Evolutionary conservation across 1,140 invertebrate genomes (phyloP).

Genomic region (Brachionus rotundiformis): DNA sequence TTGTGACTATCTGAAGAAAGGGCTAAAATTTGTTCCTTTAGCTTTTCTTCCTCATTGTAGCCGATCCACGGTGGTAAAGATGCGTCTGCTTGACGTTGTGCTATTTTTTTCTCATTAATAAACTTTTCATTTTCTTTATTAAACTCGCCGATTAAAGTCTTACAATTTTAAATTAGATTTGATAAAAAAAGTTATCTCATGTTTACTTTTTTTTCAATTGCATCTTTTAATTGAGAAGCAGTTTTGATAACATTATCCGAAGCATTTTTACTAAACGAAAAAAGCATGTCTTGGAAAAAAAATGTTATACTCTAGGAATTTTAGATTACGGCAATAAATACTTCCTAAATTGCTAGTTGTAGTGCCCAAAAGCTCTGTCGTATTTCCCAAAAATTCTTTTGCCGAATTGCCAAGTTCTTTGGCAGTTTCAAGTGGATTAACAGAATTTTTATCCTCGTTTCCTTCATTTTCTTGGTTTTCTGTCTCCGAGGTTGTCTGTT

Average conservation of each 20-base stretch:
- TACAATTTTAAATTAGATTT: constrained; percentile 58
- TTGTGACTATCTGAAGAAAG: constrained; percentile 90
- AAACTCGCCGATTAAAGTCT: constrained; percentile 91
- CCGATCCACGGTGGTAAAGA: constrained; percentile 88
- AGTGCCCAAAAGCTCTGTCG: constrained; percentile 5
- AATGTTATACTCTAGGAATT: background rate
- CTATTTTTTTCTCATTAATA: constrained; percentile 78
- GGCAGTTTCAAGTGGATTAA: constrained; percentile 17
- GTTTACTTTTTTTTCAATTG: constrained; percentile 91
- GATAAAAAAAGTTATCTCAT: constrained; percentile 9
- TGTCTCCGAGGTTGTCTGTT: background rate
- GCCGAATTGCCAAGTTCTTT: constrained; percentile 27
- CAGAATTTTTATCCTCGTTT: background rate
- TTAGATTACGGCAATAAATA: background rate
- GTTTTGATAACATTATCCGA: constrained; percentile 67
- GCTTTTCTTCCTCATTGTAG: constrained; percentile 78
- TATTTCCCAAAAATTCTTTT: constrained; percentile 39
- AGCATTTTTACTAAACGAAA: constrained; percentile 59
- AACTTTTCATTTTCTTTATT: constrained; percentile 94
- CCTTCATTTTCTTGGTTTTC: background rate
- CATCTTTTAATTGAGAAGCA: constrained; percentile 87
- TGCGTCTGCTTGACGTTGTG: constrained; percentile 71
- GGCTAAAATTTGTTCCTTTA: constrained; percentile 90
- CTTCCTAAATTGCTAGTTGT: constrained; percentile 45
- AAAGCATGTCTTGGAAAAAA: constrained; percentile 24